Base-by-base conservation (phyloP, 2,888 invertebrate species). In the Pammene aurita region DNA sequence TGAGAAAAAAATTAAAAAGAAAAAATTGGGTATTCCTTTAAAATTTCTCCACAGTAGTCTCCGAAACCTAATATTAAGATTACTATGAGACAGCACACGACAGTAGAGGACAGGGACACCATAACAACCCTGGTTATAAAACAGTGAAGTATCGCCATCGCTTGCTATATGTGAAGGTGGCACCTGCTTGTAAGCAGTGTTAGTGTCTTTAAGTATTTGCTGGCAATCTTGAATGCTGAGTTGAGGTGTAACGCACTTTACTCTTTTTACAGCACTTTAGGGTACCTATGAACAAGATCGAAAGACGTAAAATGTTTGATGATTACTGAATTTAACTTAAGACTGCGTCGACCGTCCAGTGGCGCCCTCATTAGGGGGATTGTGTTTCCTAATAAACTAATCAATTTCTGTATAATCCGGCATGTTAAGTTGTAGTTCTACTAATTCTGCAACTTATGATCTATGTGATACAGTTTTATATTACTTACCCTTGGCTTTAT, bases 161-260 rank as follows among this genome's bases (percentile, higher is more conserved):
- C 90, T 86, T 82, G 68, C 65, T 79, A 84, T 79, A 84, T 88
- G 88, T 88, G 89, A 83, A 76, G 76, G 85, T 85, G 86, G 84
- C 72, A 72, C 81, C 92, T 92, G 92, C 92, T 91, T 92, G 81
- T 90, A 89, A 88, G 90, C 92, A 92, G 92, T 85, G 87, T 92
- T 90, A 73, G 84, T 83, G 88, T 90, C 11, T 61, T 61, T 83
- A 84, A 79, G 76, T 75, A 82, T 35, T 61, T 65, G 50, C 42
- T 48, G 38, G 50, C 41, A 18, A 34, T 64, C 68, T 18, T 57
- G 63, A 68, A 63, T 63, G 57, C 63, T 68, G 68, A 61, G 18
- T n/a, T 14, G 48, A 26, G 18, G 44, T 52, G 48, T 10, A 16
- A 41, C 35, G 41, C 18, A 16, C 41, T 11, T 38, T 55, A 13